These are phyloP conservation scores for Baryphthengus martii DNA, from an alignment of 2,113 vertebrate species.

Conservation along the genomic window DNA sequence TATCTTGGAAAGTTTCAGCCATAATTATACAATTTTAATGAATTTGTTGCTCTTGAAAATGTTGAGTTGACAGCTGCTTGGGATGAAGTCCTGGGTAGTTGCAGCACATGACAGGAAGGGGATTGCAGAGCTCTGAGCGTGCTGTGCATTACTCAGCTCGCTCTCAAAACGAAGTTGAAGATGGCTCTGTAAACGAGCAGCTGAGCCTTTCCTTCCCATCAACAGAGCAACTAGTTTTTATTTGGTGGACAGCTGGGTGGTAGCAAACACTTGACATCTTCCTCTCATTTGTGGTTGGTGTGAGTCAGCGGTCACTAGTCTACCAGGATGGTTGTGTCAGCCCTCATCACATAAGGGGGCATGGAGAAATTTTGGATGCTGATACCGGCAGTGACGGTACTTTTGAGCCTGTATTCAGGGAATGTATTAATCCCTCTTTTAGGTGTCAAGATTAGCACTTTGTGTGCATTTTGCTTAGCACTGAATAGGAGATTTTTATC, in stretches of 20 bases:
- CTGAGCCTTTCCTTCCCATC: not conserved
- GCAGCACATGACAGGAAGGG: not conserved
- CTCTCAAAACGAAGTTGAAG: not conserved
- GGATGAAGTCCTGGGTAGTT: constrained; percentile 12
- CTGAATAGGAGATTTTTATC: not conserved
- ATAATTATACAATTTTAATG: constrained; percentile 57
- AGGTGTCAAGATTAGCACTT: not conserved
- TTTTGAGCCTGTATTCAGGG: not conserved
- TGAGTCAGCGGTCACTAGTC: not conserved
- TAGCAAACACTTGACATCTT: not conserved
- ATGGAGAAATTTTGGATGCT: not conserved
- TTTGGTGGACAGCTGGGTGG: not conserved
- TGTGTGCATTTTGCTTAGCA: constrained; percentile 17
- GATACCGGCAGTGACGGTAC: not conserved
- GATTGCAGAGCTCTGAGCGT: not conserved
- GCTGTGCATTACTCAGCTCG: not conserved
- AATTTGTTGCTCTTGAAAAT: constrained; percentile 61
- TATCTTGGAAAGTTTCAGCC: constrained; percentile 33
- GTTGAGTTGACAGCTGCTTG: constrained; percentile 53
- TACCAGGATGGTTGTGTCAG: not conserved
- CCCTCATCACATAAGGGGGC: not conserved
- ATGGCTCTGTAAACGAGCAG: not conserved
- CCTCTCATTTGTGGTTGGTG: not conserved
- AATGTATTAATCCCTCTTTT: not conserved
- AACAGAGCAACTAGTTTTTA: not conserved